These are phyloP conservation scores for Pseudolaguvia tuberculata DNA, from an alignment of 2,113 vertebrate species.

Conservation along the genomic window DNA sequence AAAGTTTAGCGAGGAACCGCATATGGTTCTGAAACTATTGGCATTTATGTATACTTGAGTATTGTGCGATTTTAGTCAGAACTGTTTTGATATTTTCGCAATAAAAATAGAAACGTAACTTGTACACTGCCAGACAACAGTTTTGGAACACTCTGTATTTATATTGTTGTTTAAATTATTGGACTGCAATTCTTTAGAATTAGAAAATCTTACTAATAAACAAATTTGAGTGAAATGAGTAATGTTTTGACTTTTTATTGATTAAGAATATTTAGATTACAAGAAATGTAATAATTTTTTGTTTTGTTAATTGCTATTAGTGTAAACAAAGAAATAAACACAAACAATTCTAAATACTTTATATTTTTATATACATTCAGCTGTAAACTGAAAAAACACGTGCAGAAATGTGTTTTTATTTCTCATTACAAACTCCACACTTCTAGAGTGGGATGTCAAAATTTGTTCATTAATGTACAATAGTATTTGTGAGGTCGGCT, in stretches of 20 bases:
- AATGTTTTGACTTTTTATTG: background rate
- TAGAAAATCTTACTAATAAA: conserved; percentile 11
- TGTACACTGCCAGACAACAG: background rate
- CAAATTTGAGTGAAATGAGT: background rate
- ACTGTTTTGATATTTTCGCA: too few species aligned
- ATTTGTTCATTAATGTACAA: too few species aligned
- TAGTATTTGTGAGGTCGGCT: too few species aligned
- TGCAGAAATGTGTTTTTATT: too few species aligned
- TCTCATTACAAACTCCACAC: too few species aligned
- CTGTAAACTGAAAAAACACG: background rate
- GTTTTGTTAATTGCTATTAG: background rate
- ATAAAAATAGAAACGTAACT: too few species aligned
- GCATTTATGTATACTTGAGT: too few species aligned
- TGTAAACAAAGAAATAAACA: background rate
- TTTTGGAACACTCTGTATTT: background rate
- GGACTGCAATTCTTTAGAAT: background rate
- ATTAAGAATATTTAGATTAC: background rate
- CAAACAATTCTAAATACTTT: background rate
- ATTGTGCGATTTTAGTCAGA: too few species aligned
- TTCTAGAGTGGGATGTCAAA: too few species aligned
- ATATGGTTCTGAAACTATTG: too few species aligned
- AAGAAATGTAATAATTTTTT: background rate
- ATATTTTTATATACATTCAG: too few species aligned
- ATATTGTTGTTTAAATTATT: background rate
- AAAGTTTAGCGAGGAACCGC: too few species aligned